Conservation (phyloP, 2,888 invertebrate species). For the Leistus spinibarbis region DNA sequence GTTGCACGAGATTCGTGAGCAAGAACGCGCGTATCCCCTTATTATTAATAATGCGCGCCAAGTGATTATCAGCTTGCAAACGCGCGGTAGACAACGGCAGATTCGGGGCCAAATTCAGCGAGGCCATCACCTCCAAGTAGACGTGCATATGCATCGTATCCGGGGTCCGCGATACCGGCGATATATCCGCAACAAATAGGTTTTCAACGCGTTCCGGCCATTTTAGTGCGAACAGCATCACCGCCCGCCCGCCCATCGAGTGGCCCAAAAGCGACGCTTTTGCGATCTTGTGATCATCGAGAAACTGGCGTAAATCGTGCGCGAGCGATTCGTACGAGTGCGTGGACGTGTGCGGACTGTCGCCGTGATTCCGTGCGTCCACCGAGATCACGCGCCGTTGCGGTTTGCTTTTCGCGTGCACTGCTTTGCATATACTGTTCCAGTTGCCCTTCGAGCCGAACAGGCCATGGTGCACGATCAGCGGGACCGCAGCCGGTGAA, state of each 20-base stretch:
- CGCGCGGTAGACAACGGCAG: constrained; percentile 73
- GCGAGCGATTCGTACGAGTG: constrained; percentile 79
- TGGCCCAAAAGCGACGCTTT: constrained; percentile 82
- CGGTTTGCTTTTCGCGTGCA: constrained; percentile 68
- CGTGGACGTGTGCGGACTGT: constrained; percentile 78
- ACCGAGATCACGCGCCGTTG: constrained; percentile 76
- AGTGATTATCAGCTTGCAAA: constrained; percentile 67
- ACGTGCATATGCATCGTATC: constrained; percentile 61
- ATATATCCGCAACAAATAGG: constrained; percentile 74
- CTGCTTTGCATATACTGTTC: constrained; percentile 76
- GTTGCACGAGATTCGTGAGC: constrained; percentile 78
- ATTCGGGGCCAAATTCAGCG: constrained; percentile 65
- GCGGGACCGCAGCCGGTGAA: constrained; percentile 60
- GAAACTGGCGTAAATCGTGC: constrained; percentile 71
- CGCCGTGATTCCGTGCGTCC: constrained; percentile 95
- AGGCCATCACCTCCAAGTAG: constrained; percentile 68
- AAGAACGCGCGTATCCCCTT: constrained; percentile 75
- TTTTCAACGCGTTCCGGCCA: constrained; percentile 70
- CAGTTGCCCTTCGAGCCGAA: constrained; percentile 89
- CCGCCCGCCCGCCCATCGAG: constrained; percentile 94
- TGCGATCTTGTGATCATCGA: constrained; percentile 53
- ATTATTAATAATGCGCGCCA: constrained; percentile 64
- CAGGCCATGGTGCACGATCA: constrained; percentile 86
- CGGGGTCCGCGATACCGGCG: constrained; percentile 70
- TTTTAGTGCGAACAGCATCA: constrained; percentile 82